Conservation (phyloP, 2,888 invertebrate genomes). For the Cantharis nigra region DNA sequence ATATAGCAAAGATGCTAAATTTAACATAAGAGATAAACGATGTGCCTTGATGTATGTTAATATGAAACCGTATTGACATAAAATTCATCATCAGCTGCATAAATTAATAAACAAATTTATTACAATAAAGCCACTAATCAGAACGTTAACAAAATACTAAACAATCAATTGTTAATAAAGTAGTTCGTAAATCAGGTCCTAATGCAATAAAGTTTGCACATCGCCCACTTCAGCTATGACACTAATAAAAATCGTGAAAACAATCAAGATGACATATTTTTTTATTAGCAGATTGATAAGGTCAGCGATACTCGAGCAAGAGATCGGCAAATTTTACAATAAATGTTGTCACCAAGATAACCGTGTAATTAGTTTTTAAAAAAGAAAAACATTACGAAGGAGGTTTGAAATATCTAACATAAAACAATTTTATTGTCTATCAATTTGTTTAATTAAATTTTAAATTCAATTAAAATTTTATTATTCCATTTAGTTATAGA, state of each 20-base stretch:
- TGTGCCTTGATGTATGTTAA: neutral
- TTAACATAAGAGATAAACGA: neutral
- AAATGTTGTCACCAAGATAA: neutral
- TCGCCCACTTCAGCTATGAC: slow-evolving; percentile 17
- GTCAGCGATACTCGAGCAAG: slow-evolving; percentile 16
- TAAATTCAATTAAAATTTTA: neutral
- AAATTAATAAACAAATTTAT: slow-evolving; percentile 13
- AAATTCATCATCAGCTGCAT: slow-evolving; percentile 7
- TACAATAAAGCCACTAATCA: slow-evolving; percentile 12
- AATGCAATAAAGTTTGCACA: slow-evolving; percentile 18
- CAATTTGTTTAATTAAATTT: neutral
- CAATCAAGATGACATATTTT: slow-evolving; percentile 28
- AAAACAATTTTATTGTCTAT: neutral
- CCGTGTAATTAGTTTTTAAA: neutral
- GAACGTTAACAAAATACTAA: slow-evolving; percentile 13
- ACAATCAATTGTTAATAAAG: slow-evolving; percentile 20
- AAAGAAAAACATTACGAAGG: neutral
- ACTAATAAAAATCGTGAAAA: slow-evolving; percentile 24
- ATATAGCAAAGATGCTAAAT: neutral
- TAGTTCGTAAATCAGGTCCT: slow-evolving; percentile 22
- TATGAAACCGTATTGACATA: neutral
- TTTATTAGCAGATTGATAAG: slow-evolving; percentile 27
- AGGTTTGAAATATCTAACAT: neutral
- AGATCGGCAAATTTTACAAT: neutral
- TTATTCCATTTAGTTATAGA: too few species aligned